Conservation (phyloP, 2,113 vertebrate species). For the Caretta caretta region DNA sequence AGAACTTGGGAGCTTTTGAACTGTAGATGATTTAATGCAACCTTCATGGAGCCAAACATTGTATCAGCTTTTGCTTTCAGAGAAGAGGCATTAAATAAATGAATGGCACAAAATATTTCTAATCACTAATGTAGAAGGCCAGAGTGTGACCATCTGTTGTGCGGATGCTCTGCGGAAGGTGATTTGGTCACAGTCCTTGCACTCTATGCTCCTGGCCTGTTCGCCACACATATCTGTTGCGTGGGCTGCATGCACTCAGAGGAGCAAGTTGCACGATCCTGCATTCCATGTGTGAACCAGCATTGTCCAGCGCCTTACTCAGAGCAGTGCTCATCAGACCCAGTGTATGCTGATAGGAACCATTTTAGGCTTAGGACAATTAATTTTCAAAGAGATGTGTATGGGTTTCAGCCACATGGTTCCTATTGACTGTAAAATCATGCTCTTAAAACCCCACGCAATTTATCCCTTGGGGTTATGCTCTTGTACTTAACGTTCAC, state of each 20-base stretch:
- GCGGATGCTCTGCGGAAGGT: background rate
- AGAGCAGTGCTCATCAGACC: slow-evolving; percentile 55
- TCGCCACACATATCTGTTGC: background rate
- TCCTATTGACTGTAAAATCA: slow-evolving; percentile 52
- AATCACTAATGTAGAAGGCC: background rate
- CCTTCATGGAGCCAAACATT: background rate
- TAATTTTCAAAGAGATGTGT: slow-evolving; percentile 38
- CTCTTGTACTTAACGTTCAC: background rate
- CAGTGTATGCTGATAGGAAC: slow-evolving; percentile 34
- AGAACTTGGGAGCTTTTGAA: background rate
- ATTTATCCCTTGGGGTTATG: slow-evolving; percentile 2
- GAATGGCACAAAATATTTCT: background rate
- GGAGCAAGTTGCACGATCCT: background rate
- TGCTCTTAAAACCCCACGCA: background rate
- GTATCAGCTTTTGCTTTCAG: background rate
- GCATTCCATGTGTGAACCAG: background rate
- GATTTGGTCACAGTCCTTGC: background rate
- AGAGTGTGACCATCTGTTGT: background rate
- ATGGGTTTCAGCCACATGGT: slow-evolving; percentile 68
- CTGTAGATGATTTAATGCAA: background rate
- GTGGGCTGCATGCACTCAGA: background rate
- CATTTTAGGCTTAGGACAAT: slow-evolving; percentile 43
- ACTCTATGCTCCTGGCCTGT: background rate
- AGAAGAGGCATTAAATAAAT: background rate
- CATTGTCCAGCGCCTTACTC: slow-evolving; percentile 54